phyloP scores from a whole-genome alignment of 2,888 invertebrate species.

The Drosophila picticornis region DNA sequence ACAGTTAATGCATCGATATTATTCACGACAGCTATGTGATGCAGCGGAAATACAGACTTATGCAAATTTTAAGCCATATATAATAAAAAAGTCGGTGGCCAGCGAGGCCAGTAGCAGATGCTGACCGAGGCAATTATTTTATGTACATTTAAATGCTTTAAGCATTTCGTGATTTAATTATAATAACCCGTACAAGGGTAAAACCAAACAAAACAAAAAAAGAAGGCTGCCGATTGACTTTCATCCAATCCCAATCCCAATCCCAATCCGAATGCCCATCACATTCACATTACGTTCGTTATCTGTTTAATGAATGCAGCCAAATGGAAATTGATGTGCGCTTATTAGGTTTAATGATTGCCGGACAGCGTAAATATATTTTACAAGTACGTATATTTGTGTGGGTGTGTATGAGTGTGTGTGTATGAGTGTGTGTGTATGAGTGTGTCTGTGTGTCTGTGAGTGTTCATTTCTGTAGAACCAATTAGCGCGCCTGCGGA shows the following conservation, averaged over 20 bases:
- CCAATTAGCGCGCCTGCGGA: conserved; percentile 49
- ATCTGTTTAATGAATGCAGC: conserved; percentile 58
- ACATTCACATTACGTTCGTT: conserved; percentile 40
- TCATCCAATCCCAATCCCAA: background rate
- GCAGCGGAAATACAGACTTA: background rate
- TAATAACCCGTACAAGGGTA: background rate
- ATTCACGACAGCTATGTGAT: background rate
- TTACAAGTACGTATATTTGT: background rate
- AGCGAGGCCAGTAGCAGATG: background rate
- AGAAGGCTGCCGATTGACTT: background rate
- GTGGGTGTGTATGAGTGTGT: background rate
- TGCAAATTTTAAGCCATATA: background rate
- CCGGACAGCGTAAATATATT: background rate
- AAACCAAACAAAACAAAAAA: background rate
- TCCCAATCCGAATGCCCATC: background rate
- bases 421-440: background rate
- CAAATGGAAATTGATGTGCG: conserved; percentile 51
- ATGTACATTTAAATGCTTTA: background rate
- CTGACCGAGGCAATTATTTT: background rate
- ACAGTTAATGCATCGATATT: background rate
- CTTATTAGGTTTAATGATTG: conserved; percentile 41
- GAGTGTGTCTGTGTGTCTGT: background rate
- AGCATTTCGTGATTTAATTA: background rate
- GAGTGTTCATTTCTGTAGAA: conserved; percentile 16
- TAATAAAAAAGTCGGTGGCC: background rate